A percentile compares a stretch with the other conserved stretches of the same genome.
Evolutionary conservation across 1,140 invertebrate genomes (phyloP).

Genomic region (Heliconius eleuchia): DNA sequence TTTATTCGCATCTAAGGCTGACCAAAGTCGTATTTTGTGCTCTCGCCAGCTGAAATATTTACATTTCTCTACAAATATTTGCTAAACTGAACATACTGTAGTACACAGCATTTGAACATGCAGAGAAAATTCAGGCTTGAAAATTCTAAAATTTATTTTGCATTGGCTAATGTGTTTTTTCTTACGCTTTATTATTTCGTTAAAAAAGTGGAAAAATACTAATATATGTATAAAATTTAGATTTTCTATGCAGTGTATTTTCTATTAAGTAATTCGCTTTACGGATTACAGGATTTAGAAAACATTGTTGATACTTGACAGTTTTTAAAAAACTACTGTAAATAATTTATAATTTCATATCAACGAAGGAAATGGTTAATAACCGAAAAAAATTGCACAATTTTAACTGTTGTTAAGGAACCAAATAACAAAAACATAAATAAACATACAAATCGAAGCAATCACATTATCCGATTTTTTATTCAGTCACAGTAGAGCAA

Average conservation of each 20-base stretch:
- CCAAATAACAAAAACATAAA: not conserved
- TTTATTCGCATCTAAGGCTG: constrained; percentile 3
- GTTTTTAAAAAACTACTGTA: too few species aligned
- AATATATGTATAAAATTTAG: too few species aligned
- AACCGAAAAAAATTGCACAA: not conserved
- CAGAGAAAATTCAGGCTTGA: not conserved
- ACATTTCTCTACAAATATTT: constrained; percentile 12
- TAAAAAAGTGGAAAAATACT: too few species aligned
- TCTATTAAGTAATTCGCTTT: too few species aligned
- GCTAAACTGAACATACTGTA: constrained; percentile 5
- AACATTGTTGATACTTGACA: too few species aligned
- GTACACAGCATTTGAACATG: not conserved
- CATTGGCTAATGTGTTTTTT: not conserved
- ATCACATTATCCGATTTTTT: not conserved
- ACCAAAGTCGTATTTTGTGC: constrained; percentile 13
- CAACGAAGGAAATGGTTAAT: too few species aligned
- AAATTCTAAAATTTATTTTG: not conserved
- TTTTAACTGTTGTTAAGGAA: too few species aligned
- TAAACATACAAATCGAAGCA: not conserved
- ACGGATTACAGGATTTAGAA: too few species aligned
- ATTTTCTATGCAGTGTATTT: too few species aligned
- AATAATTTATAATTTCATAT: too few species aligned
- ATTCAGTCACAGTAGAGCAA: not conserved
- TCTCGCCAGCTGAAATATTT: constrained; percentile 10
- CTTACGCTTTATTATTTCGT: not conserved